phyloP scores from a whole-genome alignment of 2,888 invertebrate species.

The Loripinus fragilis region DNA sequence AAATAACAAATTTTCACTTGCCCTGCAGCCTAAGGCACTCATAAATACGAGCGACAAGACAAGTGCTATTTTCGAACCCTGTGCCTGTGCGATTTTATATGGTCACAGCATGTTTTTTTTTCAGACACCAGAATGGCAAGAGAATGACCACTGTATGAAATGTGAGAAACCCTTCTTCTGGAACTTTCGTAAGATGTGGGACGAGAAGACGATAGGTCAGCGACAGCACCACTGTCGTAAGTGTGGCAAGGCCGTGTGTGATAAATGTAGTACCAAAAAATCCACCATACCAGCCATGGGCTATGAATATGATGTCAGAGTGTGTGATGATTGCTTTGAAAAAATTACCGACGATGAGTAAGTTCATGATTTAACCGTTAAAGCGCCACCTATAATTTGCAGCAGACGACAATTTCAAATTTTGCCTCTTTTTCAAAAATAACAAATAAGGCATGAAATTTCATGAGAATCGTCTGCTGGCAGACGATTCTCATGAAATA shows the following conservation, averaged over 20 bases:
- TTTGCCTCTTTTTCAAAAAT: no score
- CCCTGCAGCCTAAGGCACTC: no score
- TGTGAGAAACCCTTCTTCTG: constrained; percentile 99
- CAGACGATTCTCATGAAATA: no score
- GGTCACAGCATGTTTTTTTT: constrained; percentile 37
- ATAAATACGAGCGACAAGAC: no score
- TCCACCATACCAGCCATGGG: constrained; percentile 98
- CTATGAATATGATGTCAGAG: constrained; percentile 98
- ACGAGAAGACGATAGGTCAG: constrained; percentile 95
- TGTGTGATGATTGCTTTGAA: constrained; percentile 96
- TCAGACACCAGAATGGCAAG: constrained; percentile 96
- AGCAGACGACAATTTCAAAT: no score
- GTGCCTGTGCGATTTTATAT: no score
- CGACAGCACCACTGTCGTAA: constrained; percentile 87
- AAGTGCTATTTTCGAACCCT: no score
- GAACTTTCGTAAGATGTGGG: constrained; percentile 99
- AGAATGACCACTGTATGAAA: constrained; percentile 96
- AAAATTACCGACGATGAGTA: constrained; percentile 93
- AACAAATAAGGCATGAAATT: no score
- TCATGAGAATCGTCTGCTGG: no score
- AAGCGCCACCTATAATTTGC: no score
- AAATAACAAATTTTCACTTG: no score
- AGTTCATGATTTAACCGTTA: no score
- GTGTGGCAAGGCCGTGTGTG: constrained; percentile 98
- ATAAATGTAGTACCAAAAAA: constrained; percentile 93